Conservation (phyloP, 1,140 invertebrate genomes). For the Cotesia vestalis region DNA sequence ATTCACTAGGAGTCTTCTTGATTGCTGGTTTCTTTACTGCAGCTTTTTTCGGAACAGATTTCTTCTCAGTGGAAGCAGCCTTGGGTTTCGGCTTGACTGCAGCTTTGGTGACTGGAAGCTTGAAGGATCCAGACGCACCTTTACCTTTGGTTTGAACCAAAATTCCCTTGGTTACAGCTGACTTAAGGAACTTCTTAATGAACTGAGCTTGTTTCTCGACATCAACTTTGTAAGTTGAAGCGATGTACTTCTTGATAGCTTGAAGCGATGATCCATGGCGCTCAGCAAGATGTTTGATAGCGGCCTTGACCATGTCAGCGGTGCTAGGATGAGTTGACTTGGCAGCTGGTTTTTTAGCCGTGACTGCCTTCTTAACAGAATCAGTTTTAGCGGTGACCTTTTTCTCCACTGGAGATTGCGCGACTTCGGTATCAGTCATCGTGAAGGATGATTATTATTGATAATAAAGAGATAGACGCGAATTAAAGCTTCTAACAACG, state of each 20-base stretch:
- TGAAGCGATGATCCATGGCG: conserved; percentile 65
- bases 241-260: conserved; percentile 66
- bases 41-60: conserved; percentile 5
- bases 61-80: background rate
- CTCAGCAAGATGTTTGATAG: conserved; percentile 71
- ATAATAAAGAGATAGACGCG: too few species aligned
- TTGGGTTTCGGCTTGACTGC: background rate
- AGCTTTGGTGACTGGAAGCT: conserved; percentile 4
- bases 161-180: conserved; percentile 66
- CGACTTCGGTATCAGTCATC: conserved; percentile 6
- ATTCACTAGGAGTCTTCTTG: too few species aligned
- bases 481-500: too few species aligned
- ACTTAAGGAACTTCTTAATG: conserved; percentile 70
- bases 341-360: conserved; percentile 25
- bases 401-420: background rate
- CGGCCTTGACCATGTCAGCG: conserved; percentile 68
- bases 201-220: conserved; percentile 69
- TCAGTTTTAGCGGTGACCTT: conserved; percentile 15
- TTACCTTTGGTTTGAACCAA: conserved; percentile 68
- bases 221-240: conserved; percentile 69
- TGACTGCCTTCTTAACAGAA: conserved; percentile 23
- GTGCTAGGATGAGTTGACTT: conserved; percentile 63
- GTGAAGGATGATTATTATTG: background rate
- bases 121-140: conserved; percentile 30
- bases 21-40: background rate